Conservation (phyloP, 2,888 invertebrate species). For the Cheilosia grossa region DNA sequence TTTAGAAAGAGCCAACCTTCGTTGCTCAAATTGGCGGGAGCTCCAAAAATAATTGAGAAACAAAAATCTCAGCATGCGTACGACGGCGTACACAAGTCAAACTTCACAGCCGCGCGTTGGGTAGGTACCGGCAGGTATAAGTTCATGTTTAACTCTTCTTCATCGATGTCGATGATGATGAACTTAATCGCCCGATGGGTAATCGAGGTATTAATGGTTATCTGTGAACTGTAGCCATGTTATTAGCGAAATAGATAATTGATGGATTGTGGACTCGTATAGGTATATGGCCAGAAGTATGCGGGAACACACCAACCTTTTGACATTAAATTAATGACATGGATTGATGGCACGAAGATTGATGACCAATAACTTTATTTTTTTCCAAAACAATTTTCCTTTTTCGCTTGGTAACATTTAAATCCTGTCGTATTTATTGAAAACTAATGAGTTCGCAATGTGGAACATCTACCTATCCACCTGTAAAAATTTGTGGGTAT, state of each 20-base stretch:
- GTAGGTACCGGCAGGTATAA: background rate
- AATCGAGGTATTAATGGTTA: slow-evolving; percentile 57
- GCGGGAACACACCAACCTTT: slow-evolving; percentile 39
- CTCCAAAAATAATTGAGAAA: slow-evolving; percentile 52
- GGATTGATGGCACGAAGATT: slow-evolving; percentile 60
- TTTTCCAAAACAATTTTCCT: background rate
- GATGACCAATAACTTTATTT: slow-evolving; percentile 37
- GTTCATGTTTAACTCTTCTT: slow-evolving; percentile 8
- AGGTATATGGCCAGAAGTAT: slow-evolving; percentile 42
- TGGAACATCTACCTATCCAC: slow-evolving; percentile 17
- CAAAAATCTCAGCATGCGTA: slow-evolving; percentile 69
- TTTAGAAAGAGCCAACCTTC: slow-evolving; percentile 14
- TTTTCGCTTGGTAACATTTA: slow-evolving; percentile 26
- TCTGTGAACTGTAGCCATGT: slow-evolving; percentile 61
- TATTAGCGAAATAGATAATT: slow-evolving; percentile 72
- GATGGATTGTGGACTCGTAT: slow-evolving; percentile 50
- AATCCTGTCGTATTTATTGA: slow-evolving; percentile 27
- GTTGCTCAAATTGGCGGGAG: background rate
- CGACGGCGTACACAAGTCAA: slow-evolving; percentile 38
- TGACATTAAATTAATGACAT: slow-evolving; percentile 69
- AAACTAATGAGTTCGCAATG: slow-evolving; percentile 25
- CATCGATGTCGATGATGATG: slow-evolving; percentile 38
- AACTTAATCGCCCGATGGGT: slow-evolving; percentile 59
- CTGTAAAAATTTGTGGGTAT: background rate
- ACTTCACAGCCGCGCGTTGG: slow-evolving; percentile 14